Percentiles rank a stretch among this genome's conserved stretches.
These are phyloP conservation scores for Trichoplusia ni DNA, from an alignment of 1,140 invertebrate genomes.

Conservation along the genomic window DNA sequence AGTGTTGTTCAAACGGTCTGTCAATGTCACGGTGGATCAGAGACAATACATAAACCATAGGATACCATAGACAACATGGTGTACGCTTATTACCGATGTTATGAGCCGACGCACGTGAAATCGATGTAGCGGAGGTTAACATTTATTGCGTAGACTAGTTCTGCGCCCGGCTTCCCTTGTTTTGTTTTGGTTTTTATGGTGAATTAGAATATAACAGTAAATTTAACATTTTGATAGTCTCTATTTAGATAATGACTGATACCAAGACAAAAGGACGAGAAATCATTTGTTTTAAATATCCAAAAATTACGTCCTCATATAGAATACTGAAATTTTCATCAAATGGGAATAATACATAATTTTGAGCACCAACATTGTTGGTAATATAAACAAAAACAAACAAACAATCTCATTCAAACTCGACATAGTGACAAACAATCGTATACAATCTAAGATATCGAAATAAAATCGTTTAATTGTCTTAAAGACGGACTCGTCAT, in stretches of 20 bases:
- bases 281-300: no score
- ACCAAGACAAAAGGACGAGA: no score
- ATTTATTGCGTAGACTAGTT: not conserved
- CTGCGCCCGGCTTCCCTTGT: not conserved
- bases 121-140: conserved; percentile 28
- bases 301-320: no score
- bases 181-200: not conserved
- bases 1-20: not conserved
- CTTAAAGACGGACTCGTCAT: conserved; percentile 1
- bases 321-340: no score
- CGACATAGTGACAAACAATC: not conserved
- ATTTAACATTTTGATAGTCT: no score
- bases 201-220: no score
- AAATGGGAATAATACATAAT: no score
- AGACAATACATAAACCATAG: conserved; percentile 32
- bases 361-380: no score
- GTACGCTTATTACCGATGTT: conserved; percentile 50
- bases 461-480: conserved; percentile 16
- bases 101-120: conserved; percentile 48
- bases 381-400: no score
- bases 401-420: not conserved
- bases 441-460: conserved; percentile 2
- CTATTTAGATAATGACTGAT: no score
- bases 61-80: conserved; percentile 45
- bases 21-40: not conserved